Evolutionary conservation across 2,888 invertebrate genomes (phyloP), one percentile per base, ranked within the genome.

Genomic region (Colostygia pectinataria): DNA sequence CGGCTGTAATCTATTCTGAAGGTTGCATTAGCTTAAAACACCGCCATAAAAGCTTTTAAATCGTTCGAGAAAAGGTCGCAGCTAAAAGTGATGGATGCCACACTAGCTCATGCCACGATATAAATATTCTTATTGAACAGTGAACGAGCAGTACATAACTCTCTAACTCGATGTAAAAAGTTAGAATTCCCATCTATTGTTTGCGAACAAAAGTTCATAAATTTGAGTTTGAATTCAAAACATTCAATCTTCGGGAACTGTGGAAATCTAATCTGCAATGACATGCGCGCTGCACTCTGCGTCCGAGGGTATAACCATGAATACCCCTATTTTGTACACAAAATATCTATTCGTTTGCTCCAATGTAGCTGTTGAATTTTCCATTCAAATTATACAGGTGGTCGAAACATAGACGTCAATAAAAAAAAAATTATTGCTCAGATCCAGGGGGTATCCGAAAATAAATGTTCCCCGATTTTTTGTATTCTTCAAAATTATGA

Each of bases 241-340:
- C 53, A 45, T 50, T 51, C 57, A 55, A 51, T 53, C 53, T 49
- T 45, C 42, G 47, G 53, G 29, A 43, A 50, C 49, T 54, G 46
- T 55, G 52, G 42, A 47, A 57, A 48, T 54, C 51, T 55, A 57
- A 52, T 57, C 55, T 57, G 36, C 51, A 45, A 49, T 53, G 59
- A 55, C 59, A 60, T 47, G 49, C 43, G 43, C 41, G 53, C 45
- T 55, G 57, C 44, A 55, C 50, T 53, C 41, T 47, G 47, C 44
- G 49, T 57, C 48, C 55, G 27, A 46, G 46, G 42, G 49, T 57
- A 44, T 53, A 46, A 47, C 53, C 52, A 53, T 53, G 55, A 57
- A 59, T 53, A 57, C 51, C n/a, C 44, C 24, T 24, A n/a, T n/a
- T 39, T 52, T 56, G 45, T 45, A 46, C 50, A 44, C 53, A 53